A percentile compares a stretch with the other conserved stretches of the same genome.
phyloP scores from a whole-genome alignment of 2,797 vertebrate species.

The Cyprinodon diabolis region DNA sequence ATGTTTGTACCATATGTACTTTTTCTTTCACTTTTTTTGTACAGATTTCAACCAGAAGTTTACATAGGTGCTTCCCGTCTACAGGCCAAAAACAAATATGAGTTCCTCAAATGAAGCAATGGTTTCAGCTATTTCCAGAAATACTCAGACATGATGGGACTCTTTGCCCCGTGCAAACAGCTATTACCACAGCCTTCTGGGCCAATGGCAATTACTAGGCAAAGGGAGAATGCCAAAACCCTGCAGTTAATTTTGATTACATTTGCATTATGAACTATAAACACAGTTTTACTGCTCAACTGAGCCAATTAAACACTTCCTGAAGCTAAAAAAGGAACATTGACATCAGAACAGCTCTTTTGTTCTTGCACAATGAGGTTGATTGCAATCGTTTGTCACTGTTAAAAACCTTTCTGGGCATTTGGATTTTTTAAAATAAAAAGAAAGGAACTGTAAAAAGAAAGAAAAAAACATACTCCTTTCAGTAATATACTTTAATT shows the following conservation, averaged over 20 bases:
- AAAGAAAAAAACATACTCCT: neutral
- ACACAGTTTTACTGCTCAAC: slow-evolving; percentile 80
- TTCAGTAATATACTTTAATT: slow-evolving; percentile 45
- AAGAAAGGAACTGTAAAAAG: neutral
- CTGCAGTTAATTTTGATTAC: slow-evolving; percentile 83
- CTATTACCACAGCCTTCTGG: slow-evolving; percentile 74
- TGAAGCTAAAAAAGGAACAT: slow-evolving; percentile 70
- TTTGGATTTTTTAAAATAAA: slow-evolving; percentile 5
- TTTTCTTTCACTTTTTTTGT: slow-evolving; percentile 10
- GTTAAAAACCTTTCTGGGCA: slow-evolving; percentile 42
- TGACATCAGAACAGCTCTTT: slow-evolving; percentile 54
- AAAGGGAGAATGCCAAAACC: slow-evolving; percentile 77
- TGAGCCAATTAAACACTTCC: slow-evolving; percentile 79
- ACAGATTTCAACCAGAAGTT: slow-evolving; percentile 14
- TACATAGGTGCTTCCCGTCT: slow-evolving; percentile 23
- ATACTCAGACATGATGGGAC: slow-evolving; percentile 58
- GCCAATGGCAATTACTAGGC: slow-evolving; percentile 79
- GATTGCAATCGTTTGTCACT: slow-evolving; percentile 67
- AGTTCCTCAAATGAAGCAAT: slow-evolving; percentile 28
- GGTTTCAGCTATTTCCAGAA: slow-evolving; percentile 50
- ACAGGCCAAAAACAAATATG: slow-evolving; percentile 20
- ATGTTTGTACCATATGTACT: slow-evolving; percentile 5
- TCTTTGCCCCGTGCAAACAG: slow-evolving; percentile 68
- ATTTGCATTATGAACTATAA: slow-evolving; percentile 83
- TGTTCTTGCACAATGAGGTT: slow-evolving; percentile 61